Base-by-base conservation (phyloP, 2,113 vertebrate species). In the Pseudopipra pipra region DNA sequence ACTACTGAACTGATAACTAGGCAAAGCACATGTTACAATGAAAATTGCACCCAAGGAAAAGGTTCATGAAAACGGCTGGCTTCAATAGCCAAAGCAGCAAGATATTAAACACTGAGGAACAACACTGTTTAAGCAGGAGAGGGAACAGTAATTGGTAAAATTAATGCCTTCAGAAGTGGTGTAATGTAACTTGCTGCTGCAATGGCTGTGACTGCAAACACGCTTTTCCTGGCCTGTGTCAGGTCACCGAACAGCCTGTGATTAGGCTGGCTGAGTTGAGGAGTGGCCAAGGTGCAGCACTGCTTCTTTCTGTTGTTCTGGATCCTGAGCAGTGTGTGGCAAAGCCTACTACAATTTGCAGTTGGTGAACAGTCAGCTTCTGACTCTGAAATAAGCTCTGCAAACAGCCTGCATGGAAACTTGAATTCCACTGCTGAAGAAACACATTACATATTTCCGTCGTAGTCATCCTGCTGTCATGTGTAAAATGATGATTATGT, bases 401-500 rank as follows among this genome's bases (percentile, higher is more conserved):
- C 81, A 41, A 93, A 70, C 65, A 70, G 65, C 61, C 65, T 12
- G 6, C 27, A 39, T 4, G 55, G 89, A 90, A 90, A 55, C 24
- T 24, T 49, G 43, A 94, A 54, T 55, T 80, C 30, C 41, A 49
- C 30, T 65, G 67, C 63, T 39, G 59, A 89, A 87, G 89, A 93
- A 85, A 70, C 52, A 43, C 5, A 3, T 74, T 55, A 63, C 52
- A 12, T 9, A 8, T 72, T 96, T 91, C 87, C 88, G 78, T 78
- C 0, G 0, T 49, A 65, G 35, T 65, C 76, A 74, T 90, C 71
- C 56, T 93, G 43, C 86, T 92, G 87, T 78, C 51, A 22, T 39
- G 35, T 89, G 79, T 89, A 89, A 93, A 91, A 72, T 49, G 93
- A 95, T 75, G 80, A 78, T 54, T 77, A 55, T 74, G 90, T 86